Conservation (phyloP, 2,797 vertebrate species). For the Benthosema pterotum region DNA sequence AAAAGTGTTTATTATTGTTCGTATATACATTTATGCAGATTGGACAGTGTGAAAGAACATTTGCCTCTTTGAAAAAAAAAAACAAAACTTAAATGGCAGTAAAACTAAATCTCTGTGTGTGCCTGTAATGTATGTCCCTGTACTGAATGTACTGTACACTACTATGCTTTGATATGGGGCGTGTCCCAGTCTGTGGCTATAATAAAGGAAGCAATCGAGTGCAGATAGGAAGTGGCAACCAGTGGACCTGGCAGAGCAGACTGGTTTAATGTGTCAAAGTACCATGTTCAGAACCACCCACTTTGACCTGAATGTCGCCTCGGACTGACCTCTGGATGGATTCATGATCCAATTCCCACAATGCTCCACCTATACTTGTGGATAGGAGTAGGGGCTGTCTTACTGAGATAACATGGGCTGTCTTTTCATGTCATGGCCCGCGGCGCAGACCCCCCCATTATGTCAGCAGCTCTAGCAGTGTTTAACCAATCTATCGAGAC, state of each 20-base stretch:
- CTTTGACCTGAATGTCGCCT: not conserved
- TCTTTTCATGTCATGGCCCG: too few species aligned
- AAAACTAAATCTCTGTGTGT: not conserved
- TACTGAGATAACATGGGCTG: too few species aligned
- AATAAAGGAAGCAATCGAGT: constrained; percentile 59
- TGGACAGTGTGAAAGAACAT: too few species aligned
- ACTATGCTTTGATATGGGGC: constrained; percentile 30
- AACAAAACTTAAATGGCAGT: not conserved
- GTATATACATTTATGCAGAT: too few species aligned
- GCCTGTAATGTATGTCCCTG: constrained; percentile 3
- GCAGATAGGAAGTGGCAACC: constrained; percentile 51
- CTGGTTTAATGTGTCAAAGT: constrained; percentile 10
- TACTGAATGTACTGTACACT: constrained; percentile 22
- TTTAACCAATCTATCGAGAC: too few species aligned
- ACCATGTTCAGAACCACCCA: not conserved
- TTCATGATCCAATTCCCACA: too few species aligned
- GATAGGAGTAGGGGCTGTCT: too few species aligned
- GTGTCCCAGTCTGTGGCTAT: constrained; percentile 36
- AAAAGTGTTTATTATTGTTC: not conserved
- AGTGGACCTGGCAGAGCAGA: not conserved
- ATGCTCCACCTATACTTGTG: too few species aligned
- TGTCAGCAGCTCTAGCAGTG: too few species aligned
- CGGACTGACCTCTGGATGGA: not conserved
- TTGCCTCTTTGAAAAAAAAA: too few species aligned
- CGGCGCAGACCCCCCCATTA: too few species aligned